Evolutionary conservation across 2,888 invertebrate species (phyloP).

Genomic region (Lingula anatina): DNA sequence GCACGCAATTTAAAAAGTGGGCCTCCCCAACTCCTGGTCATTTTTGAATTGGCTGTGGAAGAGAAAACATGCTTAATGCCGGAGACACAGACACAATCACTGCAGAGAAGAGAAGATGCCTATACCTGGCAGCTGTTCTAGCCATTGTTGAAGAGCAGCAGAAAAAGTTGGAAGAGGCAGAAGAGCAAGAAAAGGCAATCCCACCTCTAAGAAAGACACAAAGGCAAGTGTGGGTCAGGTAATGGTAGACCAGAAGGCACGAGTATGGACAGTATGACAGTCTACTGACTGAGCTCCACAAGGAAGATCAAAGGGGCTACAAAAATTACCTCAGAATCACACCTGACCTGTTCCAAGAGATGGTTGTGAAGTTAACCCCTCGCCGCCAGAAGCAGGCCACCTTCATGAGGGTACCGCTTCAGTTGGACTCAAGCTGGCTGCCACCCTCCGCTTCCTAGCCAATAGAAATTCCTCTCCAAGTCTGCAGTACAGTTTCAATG

Average conservation of each 20-base stretch:
- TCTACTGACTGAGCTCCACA: conserved; percentile 3
- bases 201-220: too few species aligned
- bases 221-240: background rate
- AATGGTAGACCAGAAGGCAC: background rate
- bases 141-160: background rate
- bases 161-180: too few species aligned
- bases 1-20: too few species aligned
- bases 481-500: too few species aligned
- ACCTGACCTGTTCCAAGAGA: conserved; percentile 4
- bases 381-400: too few species aligned
- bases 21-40: too few species aligned
- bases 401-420: too few species aligned
- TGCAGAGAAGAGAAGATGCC: background rate
- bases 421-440: too few species aligned
- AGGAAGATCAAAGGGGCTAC: conserved; percentile 3
- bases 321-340: conserved; percentile 3
- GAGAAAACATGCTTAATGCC: too few species aligned
- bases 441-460: background rate
- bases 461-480: background rate
- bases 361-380: background rate
- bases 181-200: too few species aligned
- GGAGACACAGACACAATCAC: too few species aligned
- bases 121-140: background rate
- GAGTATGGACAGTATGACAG: background rate
- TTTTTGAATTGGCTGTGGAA: too few species aligned